Evolutionary conservation across 2,113 vertebrate genomes (phyloP).

Genomic region (Emydocephalus ijimae): DNA sequence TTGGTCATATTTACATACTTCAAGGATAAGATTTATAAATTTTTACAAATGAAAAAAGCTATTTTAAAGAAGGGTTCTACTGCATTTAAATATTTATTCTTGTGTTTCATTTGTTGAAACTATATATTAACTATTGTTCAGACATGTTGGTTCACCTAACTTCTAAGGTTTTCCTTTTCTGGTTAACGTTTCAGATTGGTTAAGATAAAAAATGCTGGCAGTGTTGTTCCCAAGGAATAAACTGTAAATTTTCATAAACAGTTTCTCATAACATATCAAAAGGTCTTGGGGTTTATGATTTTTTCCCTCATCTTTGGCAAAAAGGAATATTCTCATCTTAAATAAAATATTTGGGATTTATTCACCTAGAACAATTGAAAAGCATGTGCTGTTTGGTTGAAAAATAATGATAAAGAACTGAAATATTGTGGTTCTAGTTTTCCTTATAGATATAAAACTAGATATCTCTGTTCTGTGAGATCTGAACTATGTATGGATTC

Average conservation of each 20-base stretch:
- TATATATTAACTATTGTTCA: not conserved
- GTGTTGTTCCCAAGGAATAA: not conserved
- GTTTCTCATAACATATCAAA: not conserved
- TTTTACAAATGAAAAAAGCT: constrained; percentile 52
- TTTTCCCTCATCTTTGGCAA: not conserved
- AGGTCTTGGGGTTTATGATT: not conserved
- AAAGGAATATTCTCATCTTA: not conserved
- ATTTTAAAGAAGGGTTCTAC: constrained; percentile 66
- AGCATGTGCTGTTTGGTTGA: not conserved
- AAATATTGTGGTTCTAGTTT: rapidly evolving
- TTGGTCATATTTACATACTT: constrained; percentile 44
- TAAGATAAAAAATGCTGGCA: not conserved
- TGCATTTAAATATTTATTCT: constrained; percentile 57
- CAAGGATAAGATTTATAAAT: constrained; percentile 28
- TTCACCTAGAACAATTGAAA: not conserved
- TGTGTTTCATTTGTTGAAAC: constrained; percentile 26
- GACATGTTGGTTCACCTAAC: constrained; percentile 14
- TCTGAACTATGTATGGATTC: not conserved
- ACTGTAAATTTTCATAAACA: not conserved
- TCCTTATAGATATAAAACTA: rapidly evolving
- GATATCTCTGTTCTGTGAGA: not conserved
- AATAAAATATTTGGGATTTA: not conserved
- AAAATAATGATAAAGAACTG: not conserved
- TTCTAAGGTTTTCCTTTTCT: not conserved
- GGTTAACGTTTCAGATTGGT: not conserved